Percentiles rank a stretch among this genome's conserved stretches.
Evolutionary conservation across 2,888 invertebrate species (phyloP).

Genomic region (Drosophila peninsularis): DNA sequence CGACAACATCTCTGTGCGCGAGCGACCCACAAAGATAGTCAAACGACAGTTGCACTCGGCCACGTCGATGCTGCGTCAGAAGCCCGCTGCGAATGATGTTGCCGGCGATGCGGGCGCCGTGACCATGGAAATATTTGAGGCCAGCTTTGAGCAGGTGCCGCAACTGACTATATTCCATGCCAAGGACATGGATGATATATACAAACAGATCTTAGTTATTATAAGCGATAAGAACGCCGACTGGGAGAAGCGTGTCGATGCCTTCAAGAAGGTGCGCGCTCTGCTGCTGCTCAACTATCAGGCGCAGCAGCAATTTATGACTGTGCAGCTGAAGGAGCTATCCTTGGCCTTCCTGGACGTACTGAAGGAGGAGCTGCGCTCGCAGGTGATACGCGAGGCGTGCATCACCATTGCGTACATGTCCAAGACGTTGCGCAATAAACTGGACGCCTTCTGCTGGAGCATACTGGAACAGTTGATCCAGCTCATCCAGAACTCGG

Average conservation of each 20-base stretch:
- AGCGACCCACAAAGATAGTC: constrained; percentile 85
- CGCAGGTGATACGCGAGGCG: constrained; percentile 94
- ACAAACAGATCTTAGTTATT: constrained; percentile 90
- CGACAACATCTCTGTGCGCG: constrained; percentile 83
- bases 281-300: constrained; percentile 92
- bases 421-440: constrained; percentile 92
- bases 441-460: constrained; percentile 94
- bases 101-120: constrained; percentile 91
- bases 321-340: constrained; percentile 90
- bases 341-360: constrained; percentile 93
- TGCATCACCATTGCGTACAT: constrained; percentile 97
- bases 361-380: constrained; percentile 95
- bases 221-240: constrained; percentile 93
- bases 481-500: constrained; percentile 96
- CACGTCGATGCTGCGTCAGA: constrained; percentile 78
- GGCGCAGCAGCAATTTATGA: constrained; percentile 88
- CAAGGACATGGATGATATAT: constrained; percentile 92
- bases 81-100: constrained; percentile 69
- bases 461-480: constrained; percentile 93
- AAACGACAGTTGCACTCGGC: constrained; percentile 83
- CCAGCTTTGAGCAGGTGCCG: constrained; percentile 93
- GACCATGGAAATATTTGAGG: constrained; percentile 94
- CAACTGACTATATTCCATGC: constrained; percentile 92
- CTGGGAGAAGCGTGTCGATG: constrained; percentile 97
- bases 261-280: constrained; percentile 93